Evolutionary conservation across 2,113 vertebrate genomes (phyloP).

Genomic region (Regulus satrapa): DNA sequence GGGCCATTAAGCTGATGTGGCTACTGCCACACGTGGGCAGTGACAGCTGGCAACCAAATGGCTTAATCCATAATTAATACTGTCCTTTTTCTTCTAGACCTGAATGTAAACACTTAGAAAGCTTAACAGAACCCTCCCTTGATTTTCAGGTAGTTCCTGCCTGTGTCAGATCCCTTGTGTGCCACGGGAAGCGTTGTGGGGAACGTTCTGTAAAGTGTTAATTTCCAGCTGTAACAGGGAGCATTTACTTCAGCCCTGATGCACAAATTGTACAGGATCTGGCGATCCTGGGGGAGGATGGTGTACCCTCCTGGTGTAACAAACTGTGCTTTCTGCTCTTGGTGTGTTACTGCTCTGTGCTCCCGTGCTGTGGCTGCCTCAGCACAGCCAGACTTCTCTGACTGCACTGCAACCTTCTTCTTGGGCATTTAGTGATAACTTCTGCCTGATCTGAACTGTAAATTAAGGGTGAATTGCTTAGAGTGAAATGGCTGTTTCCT

Average conservation of each 20-base stretch:
- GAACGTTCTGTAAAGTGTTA: neutral
- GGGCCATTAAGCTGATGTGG: neutral
- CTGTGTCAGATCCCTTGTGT: neutral
- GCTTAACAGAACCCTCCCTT: neutral
- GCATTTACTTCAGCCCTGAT: neutral
- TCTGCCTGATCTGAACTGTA: neutral
- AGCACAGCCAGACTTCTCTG: neutral
- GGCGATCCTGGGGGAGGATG: neutral
- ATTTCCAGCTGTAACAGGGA: neutral
- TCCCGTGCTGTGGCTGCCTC: neutral
- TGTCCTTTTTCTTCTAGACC: neutral
- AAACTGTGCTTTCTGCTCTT: neutral
- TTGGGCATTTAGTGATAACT: neutral
- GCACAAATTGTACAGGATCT: neutral
- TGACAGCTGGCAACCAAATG: neutral
- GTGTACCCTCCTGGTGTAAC: neutral
- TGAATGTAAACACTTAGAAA: neutral
- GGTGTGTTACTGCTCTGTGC: neutral
- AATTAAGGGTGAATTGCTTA: neutral
- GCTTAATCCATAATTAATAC: neutral
- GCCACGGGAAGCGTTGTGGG: neutral
- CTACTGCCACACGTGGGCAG: neutral
- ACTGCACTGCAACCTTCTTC: neutral
- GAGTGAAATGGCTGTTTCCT: neutral
- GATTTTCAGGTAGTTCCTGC: neutral